Base-by-base conservation (phyloP, 1,140 invertebrate genomes). In the Temnothorax longispinosus region DNA sequence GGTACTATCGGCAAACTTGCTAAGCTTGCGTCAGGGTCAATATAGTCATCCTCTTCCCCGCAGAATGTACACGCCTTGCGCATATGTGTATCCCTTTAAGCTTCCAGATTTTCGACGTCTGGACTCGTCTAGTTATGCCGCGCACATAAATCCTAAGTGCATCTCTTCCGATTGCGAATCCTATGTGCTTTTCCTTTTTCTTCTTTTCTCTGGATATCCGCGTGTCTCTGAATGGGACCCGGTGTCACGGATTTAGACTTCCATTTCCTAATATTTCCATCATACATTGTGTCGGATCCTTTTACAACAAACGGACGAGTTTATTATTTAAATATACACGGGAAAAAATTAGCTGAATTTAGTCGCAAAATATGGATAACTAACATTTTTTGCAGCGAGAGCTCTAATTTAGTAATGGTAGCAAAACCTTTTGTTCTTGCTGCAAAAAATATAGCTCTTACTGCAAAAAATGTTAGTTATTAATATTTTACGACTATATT, bases 1-100 rank as follows among this genome's bases (percentile, higher is more conserved):
- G 54, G 84, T 38, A 44, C 35, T 67, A 85, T 87, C 50, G 85
- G 54, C 62, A 87, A 90, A 90, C 85, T 90, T 87, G 78, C 35
- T 85, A 87, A 87, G 85, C 64, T 82, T 64, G 50, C 32, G 50
- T 86, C 62, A 76, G 71, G 75, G 32, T 86, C 84, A 71, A 76
- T 89, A 82, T 89, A 89, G 58, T 69, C 38, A 6, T 10, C 35
- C 18, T 11, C 1, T 27, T 27, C 21, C 50, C 7, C n/a, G 6
- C 8, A 58, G 21, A 44, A 62, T 64, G 44, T 72, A 27, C 64
- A 38, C 58, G 35, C 13, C 32, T 32, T n/a, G 50, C 10, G 27
- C n/a, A 5, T 7, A 5, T 7, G 54, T 35, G 38, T 60, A 67
- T 76, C 50, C n/a, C 74, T 88, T 86, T 69, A 85, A 86, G 74